These are phyloP conservation scores for Scopus umbretta DNA, from an alignment of 2,113 vertebrate genomes.

Conservation along the genomic window DNA sequence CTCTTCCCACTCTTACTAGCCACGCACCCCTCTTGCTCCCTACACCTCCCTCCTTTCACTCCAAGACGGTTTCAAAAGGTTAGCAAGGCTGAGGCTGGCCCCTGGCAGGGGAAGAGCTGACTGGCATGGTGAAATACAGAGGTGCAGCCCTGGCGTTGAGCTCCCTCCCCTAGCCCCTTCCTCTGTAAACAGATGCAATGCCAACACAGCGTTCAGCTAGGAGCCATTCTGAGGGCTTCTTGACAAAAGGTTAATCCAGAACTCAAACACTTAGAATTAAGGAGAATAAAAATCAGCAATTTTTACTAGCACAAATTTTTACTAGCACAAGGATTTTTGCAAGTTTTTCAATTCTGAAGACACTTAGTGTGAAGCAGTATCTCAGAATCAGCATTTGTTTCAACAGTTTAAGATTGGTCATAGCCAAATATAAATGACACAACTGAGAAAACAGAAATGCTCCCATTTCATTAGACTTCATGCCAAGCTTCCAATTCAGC, in stretches of 20 bases:
- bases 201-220: background rate
- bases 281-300: background rate
- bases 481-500: background rate
- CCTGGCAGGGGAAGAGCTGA: background rate
- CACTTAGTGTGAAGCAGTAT: background rate
- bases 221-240: background rate
- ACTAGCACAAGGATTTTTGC: background rate
- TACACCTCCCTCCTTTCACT: background rate
- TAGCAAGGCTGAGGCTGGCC: background rate
- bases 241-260: background rate
- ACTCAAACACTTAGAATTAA: background rate
- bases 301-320: no score
- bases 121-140: no score
- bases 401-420: background rate
- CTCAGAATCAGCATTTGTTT: background rate
- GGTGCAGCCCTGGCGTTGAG: background rate
- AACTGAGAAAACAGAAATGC: background rate
- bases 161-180: background rate
- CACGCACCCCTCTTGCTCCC: background rate
- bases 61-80: background rate
- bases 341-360: background rate
- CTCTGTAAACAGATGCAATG: background rate
- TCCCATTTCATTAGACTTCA: background rate
- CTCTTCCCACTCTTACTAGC: background rate
- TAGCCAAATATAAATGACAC: background rate